Evolutionary conservation across 2,888 invertebrate genomes (phyloP).

Genomic region (Cataglyphis albicans): DNA sequence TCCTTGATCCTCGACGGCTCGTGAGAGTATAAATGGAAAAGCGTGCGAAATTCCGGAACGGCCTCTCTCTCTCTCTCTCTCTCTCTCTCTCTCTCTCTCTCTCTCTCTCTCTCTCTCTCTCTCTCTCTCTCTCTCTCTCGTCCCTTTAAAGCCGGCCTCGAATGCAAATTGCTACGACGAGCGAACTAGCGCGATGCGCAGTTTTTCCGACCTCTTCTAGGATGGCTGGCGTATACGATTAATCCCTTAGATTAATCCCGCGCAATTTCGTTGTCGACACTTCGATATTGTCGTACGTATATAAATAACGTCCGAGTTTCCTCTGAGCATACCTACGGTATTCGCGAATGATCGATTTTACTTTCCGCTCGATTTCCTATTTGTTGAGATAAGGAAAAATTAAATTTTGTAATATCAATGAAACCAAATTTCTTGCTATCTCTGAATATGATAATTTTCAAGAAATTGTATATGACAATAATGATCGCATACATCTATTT

Average conservation of each 20-base stretch:
- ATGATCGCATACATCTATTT: conserved; percentile 4
- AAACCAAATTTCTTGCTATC: neutral
- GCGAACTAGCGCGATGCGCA: conserved; percentile 5
- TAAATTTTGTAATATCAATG: conserved; percentile 1
- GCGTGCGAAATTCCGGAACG: conserved; percentile 34
- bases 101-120: neutral
- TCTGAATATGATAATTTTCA: neutral
- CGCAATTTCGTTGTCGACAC: conserved; percentile 40
- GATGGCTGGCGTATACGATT: conserved; percentile 38
- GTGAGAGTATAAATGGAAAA: conserved; percentile 63
- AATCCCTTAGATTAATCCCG: conserved; percentile 12
- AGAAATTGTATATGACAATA: neutral
- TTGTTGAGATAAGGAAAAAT: neutral
- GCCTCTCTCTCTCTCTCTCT: neutral
- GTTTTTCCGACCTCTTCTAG: conserved; percentile 17
- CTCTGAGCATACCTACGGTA: conserved; percentile 22
- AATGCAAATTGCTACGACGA: conserved; percentile 37
- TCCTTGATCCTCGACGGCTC: conserved; percentile 73
- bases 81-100: neutral
- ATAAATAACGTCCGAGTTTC: neutral
- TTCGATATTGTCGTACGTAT: conserved; percentile 13
- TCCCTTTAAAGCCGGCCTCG: conserved; percentile 33
- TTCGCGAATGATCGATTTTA: neutral
- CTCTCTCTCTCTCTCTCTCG: neutral
- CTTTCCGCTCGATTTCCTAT: conserved; percentile 9